Percentiles rank a stretch among this genome's conserved stretches.
Evolutionary conservation across 1,140 invertebrate species (phyloP).

Genomic region (Gryllus bimaculatus): DNA sequence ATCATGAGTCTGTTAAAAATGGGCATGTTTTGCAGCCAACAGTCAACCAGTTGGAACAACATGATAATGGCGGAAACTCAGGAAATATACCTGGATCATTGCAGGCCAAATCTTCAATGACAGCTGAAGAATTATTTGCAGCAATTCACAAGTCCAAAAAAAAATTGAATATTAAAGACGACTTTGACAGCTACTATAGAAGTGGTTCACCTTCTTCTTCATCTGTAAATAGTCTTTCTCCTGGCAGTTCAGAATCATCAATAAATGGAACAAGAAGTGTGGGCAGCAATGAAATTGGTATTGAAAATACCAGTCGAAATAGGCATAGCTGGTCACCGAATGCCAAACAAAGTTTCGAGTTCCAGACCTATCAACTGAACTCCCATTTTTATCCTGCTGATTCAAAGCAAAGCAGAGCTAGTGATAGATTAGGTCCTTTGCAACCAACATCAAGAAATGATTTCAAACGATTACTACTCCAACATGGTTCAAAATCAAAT

Average conservation of each 20-base stretch:
- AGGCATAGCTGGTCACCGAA: constrained; percentile 44
- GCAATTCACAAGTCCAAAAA: constrained; percentile 70
- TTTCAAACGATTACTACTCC: constrained; percentile 69
- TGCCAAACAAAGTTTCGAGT: constrained; percentile 33
- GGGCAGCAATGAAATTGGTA: constrained; percentile 24
- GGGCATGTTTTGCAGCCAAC: not conserved
- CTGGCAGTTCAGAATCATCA: constrained; percentile 40
- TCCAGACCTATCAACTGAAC: constrained; percentile 26
- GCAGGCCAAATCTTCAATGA: constrained; percentile 55
- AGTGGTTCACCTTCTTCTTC: constrained; percentile 43
- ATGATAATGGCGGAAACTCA: not conserved
- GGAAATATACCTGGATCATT: not conserved
- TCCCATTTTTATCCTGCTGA: constrained; percentile 27
- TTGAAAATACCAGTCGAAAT: constrained; percentile 25
- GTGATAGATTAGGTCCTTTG: constrained; percentile 41
- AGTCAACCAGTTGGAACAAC: not conserved
- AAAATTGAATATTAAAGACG: constrained; percentile 50
- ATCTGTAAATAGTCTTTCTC: constrained; percentile 40
- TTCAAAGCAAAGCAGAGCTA: constrained; percentile 37
- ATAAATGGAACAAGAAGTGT: constrained; percentile 37
- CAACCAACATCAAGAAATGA: constrained; percentile 40
- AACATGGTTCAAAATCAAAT: constrained; percentile 52
- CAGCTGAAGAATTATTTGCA: constrained; percentile 63
- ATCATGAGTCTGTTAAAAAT: not conserved
- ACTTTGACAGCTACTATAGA: constrained; percentile 28